Conservation (phyloP, 2,113 vertebrate species). For the Cranoglanis bouderius region DNA sequence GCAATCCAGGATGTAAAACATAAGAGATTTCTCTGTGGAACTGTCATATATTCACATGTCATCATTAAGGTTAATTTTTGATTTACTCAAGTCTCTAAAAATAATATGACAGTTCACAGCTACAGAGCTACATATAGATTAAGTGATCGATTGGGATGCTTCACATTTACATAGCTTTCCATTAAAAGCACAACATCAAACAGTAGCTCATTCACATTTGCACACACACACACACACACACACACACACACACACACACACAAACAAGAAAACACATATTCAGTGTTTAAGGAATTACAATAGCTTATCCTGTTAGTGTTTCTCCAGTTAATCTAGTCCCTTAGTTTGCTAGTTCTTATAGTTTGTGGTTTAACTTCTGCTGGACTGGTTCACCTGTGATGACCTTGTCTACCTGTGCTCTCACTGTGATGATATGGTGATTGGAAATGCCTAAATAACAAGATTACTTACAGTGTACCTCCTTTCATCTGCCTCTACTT, state of each 20-base stretch:
- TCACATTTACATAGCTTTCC: neutral
- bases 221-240: neutral
- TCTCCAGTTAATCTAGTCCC: too few species aligned
- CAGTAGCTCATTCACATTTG: neutral
- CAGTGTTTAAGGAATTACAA: too few species aligned
- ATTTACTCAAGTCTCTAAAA: neutral
- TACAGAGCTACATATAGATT: neutral
- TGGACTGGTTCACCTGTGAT: neutral
- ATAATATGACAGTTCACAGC: constrained; percentile 20
- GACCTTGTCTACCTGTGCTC: neutral
- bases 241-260: too few species aligned
- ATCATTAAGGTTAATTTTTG: neutral
- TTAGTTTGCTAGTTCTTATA: too few species aligned
- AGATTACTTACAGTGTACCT: neutral
- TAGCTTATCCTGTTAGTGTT: too few species aligned
- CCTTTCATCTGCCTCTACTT: neutral
- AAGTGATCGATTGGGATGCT: neutral
- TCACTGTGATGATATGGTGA: neutral
- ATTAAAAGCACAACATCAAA: neutral
- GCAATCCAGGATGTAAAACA: neutral
- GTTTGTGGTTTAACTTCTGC: too few species aligned
- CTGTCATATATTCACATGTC: neutral
- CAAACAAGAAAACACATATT: too few species aligned
- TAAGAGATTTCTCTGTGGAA: neutral
- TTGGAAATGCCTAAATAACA: neutral